Base-by-base conservation (phyloP, 2,113 vertebrate genomes). In the Zingel zingel region DNA sequence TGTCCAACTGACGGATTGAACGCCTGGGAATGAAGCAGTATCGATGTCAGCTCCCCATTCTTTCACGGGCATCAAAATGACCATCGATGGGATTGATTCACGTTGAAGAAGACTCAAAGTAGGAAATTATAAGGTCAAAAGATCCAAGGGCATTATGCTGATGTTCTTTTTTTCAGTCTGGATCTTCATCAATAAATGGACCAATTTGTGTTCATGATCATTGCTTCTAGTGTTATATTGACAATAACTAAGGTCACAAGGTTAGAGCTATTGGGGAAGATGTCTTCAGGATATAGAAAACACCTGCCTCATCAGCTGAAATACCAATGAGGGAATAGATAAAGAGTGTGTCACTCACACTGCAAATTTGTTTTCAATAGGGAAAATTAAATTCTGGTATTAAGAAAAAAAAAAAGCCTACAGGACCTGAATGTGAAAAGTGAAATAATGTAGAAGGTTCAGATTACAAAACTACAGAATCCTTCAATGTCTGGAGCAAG, bases 11-110 rank as follows among this genome's bases (percentile, higher is more conserved):
- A 78, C 74, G 58, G 62, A 77, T 71, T 58, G 78, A 81, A 71
- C 7, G 0, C 10, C 54, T 45, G 66, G 61, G 69, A 84, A 87
- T 50, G 48, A 71, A 64, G 36, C 54, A 11, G 61, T 68, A 86
- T 82, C 47, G 82, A 82, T 66, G 79, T 69, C 33, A 59, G 45
- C 50, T 43, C 16, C 18, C 21, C 3, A 13, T 45, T 67, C 27
- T 57, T 27, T 30, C 65, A 61, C 15, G 19, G 39, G 18, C 58
- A 54, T 48, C 2, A 9, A 77, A 56, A 45, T 23, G 19, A 16
- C 81, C 73, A 68, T 86, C 23, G 4, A 84, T 90, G 48, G 64
- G 23, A 86, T 86, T 84, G 83, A 88, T 78, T 74, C 30, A 59
- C 9, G 3, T 18, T 15, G 57, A 58, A 62, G 68, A n/a, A 57